These are phyloP conservation scores for Bombus superbus DNA, from an alignment of 1,140 invertebrate genomes.

Conservation along the genomic window DNA sequence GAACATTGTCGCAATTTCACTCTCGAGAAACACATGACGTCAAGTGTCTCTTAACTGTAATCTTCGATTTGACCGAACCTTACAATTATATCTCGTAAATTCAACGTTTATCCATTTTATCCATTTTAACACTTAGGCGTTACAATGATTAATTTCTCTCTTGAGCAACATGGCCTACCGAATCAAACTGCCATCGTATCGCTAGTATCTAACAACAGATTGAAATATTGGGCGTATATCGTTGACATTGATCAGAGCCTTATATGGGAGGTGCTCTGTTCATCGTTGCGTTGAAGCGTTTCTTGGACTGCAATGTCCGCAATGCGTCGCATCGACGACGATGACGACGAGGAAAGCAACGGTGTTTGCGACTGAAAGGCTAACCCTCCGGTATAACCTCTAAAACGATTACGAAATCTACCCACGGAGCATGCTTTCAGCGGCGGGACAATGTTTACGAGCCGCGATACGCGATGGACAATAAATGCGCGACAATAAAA, in stretches of 20 bases:
- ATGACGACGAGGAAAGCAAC: conserved; percentile 5
- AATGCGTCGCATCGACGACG: conserved; percentile 29
- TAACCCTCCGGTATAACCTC: conserved; percentile 45
- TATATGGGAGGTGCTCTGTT: background rate
- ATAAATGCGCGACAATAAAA: conserved; percentile 56
- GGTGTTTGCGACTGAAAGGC: background rate
- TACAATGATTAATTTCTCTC: background rate
- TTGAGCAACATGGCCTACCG: background rate
- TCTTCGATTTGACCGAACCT: background rate
- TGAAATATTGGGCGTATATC: background rate
- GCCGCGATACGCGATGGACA: conserved; percentile 47
- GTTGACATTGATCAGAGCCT: background rate
- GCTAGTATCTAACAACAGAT: background rate
- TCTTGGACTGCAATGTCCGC: background rate
- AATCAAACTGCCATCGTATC: background rate
- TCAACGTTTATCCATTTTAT: too few relatives aligned
- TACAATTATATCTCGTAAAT: too few relatives aligned
- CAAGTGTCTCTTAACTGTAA: background rate
- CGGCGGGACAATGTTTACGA: conserved; percentile 39
- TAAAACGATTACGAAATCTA: conserved; percentile 51
- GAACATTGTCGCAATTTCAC: background rate
- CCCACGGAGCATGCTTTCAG: conserved; percentile 37
- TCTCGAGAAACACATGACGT: background rate
- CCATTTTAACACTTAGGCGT: too few relatives aligned
- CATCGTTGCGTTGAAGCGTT: background rate